Evolutionary conservation across 2,888 invertebrate genomes (phyloP).

Genomic region (Osmoderma eremita): DNA sequence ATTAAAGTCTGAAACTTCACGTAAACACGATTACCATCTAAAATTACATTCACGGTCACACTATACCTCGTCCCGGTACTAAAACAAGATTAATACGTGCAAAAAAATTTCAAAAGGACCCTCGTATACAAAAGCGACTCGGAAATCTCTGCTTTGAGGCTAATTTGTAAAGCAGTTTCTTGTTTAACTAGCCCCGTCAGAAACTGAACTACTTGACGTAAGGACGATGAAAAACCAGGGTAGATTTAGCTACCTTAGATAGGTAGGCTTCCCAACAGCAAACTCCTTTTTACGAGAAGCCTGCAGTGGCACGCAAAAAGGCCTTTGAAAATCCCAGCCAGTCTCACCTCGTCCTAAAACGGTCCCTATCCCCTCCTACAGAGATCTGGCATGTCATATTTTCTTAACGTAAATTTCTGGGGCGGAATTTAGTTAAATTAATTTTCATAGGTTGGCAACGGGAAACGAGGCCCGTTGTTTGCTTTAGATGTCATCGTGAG

Average conservation of each 20-base stretch:
- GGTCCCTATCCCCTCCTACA: background rate
- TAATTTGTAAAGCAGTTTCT: constrained; percentile 28
- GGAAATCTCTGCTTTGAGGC: constrained; percentile 18
- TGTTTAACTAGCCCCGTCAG: constrained; percentile 2
- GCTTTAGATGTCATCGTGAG: too few relatives aligned
- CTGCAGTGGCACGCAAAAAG: constrained; percentile 16
- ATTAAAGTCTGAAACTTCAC: too few relatives aligned
- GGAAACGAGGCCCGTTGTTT: too few relatives aligned
- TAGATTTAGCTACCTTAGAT: background rate
- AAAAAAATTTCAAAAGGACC: too few relatives aligned
- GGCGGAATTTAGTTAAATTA: constrained; percentile 25
- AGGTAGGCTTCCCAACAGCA: constrained; percentile 11
- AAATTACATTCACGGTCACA: too few relatives aligned
- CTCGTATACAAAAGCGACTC: constrained; percentile 8
- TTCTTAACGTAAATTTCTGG: constrained; percentile 25
- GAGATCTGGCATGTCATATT: constrained; percentile 12
- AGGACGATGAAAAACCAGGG: too few relatives aligned
- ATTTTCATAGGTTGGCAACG: constrained; percentile 6
- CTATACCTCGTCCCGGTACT: too few relatives aligned
- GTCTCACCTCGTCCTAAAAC: too few relatives aligned
- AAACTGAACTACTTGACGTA: too few relatives aligned
- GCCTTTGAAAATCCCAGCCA: background rate
- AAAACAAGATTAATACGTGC: too few relatives aligned
- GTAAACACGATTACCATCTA: too few relatives aligned
- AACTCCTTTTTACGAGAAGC: constrained; percentile 23